Conservation (phyloP, 1,140 invertebrate genomes). For the Danaus melanippus region DNA sequence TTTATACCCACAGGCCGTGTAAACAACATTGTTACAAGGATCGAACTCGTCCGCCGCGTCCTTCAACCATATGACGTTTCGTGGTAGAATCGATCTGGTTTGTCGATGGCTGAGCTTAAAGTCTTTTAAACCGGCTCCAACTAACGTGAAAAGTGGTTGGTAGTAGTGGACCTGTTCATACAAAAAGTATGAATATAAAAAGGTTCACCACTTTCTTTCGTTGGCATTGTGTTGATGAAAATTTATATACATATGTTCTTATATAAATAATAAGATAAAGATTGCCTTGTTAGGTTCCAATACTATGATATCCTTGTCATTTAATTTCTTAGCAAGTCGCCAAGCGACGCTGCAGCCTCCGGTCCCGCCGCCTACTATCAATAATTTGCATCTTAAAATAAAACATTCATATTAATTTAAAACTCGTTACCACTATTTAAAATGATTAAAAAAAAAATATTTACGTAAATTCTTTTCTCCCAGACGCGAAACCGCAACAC, state of each 20-base stretch:
- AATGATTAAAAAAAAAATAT: too few relatives aligned
- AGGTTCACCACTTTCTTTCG: too few relatives aligned
- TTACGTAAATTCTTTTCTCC: conserved; percentile 17
- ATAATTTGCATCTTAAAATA: conserved; percentile 81
- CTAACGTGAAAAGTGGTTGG: conserved; percentile 93
- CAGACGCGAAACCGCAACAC: conserved; percentile 2
- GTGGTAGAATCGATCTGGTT: conserved; percentile 82
- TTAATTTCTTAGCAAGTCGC: conserved; percentile 81
- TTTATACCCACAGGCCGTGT: conserved; percentile 76
- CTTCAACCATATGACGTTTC: conserved; percentile 83
- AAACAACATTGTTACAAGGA: conserved; percentile 81
- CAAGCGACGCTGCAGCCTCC: conserved; percentile 91
- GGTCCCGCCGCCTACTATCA: conserved; percentile 92
- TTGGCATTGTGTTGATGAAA: too few relatives aligned
- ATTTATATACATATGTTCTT: too few relatives aligned
- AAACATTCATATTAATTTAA: background rate
- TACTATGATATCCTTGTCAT: conserved; percentile 80
- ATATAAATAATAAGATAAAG: conserved; percentile 3
- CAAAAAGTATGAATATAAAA: too few relatives aligned
- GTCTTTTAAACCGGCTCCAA: conserved; percentile 88
- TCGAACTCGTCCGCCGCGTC: conserved; percentile 81
- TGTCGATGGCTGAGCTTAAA: conserved; percentile 75
- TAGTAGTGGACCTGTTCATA: conserved; percentile 88
- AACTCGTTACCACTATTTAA: background rate
- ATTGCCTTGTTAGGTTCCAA: conserved; percentile 86